Percentiles rank a stretch among this genome's conserved stretches.
These are phyloP conservation scores for Pegea sp. DNA, from an alignment of 23 tunicate genomes.

Conservation along the genomic window DNA sequence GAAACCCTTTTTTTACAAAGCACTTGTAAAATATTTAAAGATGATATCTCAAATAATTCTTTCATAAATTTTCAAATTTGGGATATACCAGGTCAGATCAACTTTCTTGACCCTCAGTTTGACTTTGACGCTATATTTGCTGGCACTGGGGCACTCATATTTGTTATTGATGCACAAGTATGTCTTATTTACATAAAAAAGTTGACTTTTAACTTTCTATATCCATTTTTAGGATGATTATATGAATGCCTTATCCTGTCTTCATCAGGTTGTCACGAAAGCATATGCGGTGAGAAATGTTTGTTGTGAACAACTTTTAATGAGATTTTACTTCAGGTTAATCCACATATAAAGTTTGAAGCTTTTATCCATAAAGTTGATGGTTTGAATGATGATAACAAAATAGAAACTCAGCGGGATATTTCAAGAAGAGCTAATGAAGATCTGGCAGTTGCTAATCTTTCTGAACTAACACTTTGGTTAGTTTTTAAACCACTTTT, in stretches of 20 bases:
- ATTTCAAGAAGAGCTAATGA: slow-evolving; percentile 74
- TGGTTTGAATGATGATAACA: slow-evolving; percentile 78
- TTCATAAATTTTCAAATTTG: slow-evolving; percentile 92
- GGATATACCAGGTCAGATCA: slow-evolving; percentile 87
- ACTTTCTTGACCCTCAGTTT: slow-evolving; percentile 55
- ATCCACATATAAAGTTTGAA: slow-evolving; percentile 75
- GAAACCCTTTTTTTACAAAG: slow-evolving; percentile 81
- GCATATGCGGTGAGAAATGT: slow-evolving; percentile 31
- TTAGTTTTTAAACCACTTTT: slow-evolving; percentile 1
- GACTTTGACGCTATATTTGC: slow-evolving; percentile 69
- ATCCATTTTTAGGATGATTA: slow-evolving; percentile 53
- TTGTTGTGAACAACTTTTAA: neutral
- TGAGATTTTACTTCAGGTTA: slow-evolving; percentile 16
- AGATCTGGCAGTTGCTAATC: slow-evolving; percentile 29
- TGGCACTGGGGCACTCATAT: slow-evolving; percentile 78
- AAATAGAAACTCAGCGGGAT: slow-evolving; percentile 87
- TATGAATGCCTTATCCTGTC: slow-evolving; percentile 63
- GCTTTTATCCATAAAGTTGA: slow-evolving; percentile 93
- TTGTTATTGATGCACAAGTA: slow-evolving; percentile 92
- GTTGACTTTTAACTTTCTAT: neutral
- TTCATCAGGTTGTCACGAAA: slow-evolving; percentile 52
- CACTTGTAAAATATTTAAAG: slow-evolving; percentile 67
- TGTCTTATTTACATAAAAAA: neutral
- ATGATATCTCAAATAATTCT: slow-evolving; percentile 74
- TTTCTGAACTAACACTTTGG: neutral